Percentiles rank a stretch among this genome's conserved stretches.
Evolutionary conservation across 1,140 invertebrate species (phyloP).

Genomic region (Zaprionus kolodkinae): DNA sequence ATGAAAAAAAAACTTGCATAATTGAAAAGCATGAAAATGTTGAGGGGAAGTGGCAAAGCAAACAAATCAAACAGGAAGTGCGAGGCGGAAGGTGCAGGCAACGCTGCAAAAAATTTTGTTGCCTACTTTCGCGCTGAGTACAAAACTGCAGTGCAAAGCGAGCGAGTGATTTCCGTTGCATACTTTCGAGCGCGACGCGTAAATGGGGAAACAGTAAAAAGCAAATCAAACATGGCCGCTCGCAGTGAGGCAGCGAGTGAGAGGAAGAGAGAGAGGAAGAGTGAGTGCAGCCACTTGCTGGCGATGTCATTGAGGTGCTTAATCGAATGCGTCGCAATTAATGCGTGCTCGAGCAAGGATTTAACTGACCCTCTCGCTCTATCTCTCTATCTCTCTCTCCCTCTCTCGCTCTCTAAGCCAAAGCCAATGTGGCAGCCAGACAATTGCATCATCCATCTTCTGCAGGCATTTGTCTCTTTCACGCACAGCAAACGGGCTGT

Average conservation of each 20-base stretch:
- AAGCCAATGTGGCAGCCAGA: constrained; percentile 57
- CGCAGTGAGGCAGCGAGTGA: neutral
- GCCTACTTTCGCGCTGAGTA: neutral
- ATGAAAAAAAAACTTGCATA: constrained; percentile 55
- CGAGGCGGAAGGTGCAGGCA: no score
- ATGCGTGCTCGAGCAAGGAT: constrained; percentile 48
- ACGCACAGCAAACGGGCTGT: constrained; percentile 52
- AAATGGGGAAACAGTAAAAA: constrained; percentile 25
- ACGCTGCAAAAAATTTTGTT: neutral
- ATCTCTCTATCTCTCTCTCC: neutral
- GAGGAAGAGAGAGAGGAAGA: neutral
- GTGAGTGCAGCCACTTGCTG: constrained; percentile 9
- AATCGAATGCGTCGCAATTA: constrained; percentile 63
- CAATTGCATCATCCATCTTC: constrained; percentile 73
- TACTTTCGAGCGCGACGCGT: constrained; percentile 25
- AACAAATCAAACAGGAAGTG: constrained; percentile 43
- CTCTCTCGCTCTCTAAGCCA: constrained; percentile 4
- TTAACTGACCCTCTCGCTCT: constrained; percentile 12
- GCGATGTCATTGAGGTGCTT: constrained; percentile 39
- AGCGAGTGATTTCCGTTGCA: constrained; percentile 12
- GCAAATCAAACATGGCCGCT: no score
- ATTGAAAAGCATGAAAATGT: constrained; percentile 52
- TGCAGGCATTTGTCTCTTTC: constrained; percentile 75
- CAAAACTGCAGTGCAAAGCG: neutral
- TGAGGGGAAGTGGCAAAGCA: neutral